A percentile compares a stretch with the other conserved stretches of the same genome.
phyloP scores from a whole-genome alignment of 2,113 vertebrate species.

The Pollimyrus isidori region DNA sequence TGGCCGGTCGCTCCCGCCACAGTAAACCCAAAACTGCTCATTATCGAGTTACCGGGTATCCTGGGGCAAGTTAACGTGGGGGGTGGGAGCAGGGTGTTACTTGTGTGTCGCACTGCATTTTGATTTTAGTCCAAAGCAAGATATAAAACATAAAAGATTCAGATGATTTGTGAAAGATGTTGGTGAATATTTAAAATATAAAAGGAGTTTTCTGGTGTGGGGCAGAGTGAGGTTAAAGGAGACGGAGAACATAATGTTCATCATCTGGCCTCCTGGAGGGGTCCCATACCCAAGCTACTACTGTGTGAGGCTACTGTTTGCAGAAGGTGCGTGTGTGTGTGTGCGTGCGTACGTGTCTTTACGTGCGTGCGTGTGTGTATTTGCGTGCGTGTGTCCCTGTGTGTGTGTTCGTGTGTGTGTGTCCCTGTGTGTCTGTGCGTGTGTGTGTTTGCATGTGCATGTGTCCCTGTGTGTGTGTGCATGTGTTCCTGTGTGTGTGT shows the following conservation, averaged over 20 bases:
- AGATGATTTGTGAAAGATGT: neutral
- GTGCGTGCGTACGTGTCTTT: neutral
- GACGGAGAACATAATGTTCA: neutral
- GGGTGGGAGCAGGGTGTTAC: neutral
- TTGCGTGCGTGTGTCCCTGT: neutral
- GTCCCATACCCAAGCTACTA: neutral
- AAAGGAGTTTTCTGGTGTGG: neutral
- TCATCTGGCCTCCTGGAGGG: neutral
- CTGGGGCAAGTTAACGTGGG: conserved; percentile 5
- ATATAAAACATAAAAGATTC: neutral
- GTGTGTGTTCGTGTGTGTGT: neutral
- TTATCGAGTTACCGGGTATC: conserved; percentile 44
- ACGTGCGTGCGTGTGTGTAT: neutral
- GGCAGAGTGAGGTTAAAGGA: neutral
- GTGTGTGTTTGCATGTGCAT: neutral
- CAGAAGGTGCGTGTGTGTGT: neutral
- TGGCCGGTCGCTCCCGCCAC: conserved; percentile 29
- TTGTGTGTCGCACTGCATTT: neutral
- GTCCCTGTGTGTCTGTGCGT: neutral
- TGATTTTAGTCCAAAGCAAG: neutral
- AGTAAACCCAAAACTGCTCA: conserved; percentile 37
- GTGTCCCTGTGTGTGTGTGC: neutral
- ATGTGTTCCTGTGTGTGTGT: neutral
- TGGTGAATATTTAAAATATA: neutral
- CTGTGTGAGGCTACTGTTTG: conserved; percentile 12